These are phyloP conservation scores for Euphydryas editha DNA, from an alignment of 2,888 invertebrate species.

Conservation along the genomic window DNA sequence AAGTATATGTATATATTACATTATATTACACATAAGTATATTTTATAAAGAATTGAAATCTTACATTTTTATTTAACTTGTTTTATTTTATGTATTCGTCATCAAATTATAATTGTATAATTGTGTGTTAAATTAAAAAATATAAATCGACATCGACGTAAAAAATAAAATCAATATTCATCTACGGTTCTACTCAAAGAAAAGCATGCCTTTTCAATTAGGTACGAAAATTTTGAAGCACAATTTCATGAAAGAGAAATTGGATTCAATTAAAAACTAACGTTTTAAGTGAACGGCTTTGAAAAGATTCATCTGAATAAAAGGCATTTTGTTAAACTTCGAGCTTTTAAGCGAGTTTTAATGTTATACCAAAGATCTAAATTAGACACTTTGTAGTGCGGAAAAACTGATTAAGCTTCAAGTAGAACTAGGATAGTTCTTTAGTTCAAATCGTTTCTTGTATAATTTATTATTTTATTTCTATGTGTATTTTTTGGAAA, in stretches of 20 bases:
- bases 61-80: no score
- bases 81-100: no score
- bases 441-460: not conserved
- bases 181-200: not conserved
- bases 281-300: constrained; percentile 14
- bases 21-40: no score
- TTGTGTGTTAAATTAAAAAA: no score
- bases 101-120: no score
- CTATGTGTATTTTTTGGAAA: no score
- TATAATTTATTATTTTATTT: not conserved
- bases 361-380: constrained; percentile 20
- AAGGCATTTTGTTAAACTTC: constrained; percentile 32
- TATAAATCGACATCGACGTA: no score
- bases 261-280: constrained; percentile 12
- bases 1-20: no score
- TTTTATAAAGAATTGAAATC: no score
- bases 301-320: constrained; percentile 22
- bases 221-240: not conserved
- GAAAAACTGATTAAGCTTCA: not conserved
- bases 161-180: not conserved
- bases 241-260: constrained; percentile 10
- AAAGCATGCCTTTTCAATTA: constrained; percentile 2
- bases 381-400: constrained; percentile 7
- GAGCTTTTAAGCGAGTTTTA: constrained; percentile 37
- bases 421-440: not conserved